These are phyloP conservation scores for Leptopilina drosophilae DNA, from an alignment of 2,888 invertebrate species.

Conservation along the genomic window DNA sequence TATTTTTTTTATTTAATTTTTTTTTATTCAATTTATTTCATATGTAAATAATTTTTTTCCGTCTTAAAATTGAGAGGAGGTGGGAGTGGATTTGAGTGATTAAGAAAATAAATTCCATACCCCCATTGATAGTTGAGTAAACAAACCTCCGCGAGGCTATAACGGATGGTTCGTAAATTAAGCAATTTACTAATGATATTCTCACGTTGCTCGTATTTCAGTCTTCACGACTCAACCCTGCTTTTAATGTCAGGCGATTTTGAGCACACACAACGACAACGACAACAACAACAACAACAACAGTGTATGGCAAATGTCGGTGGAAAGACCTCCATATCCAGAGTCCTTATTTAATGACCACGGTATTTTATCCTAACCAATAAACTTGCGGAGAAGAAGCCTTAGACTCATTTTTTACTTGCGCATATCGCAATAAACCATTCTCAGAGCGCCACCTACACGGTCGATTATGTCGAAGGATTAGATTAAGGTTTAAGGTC, in stretches of 20 bases:
- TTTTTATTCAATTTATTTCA: no score
- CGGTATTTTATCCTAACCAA: conserved; percentile 69
- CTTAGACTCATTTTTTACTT: no score
- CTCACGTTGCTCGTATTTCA: conserved; percentile 75
- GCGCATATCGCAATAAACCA: no score
- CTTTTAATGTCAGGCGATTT: conserved; percentile 70
- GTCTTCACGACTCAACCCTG: conserved; percentile 67
- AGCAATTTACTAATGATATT: conserved; percentile 77
- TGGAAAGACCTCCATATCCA: conserved; percentile 65
- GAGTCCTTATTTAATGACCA: conserved; percentile 65
- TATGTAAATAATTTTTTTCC: no score
- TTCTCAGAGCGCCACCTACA: no score
- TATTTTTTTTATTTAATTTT: no score
- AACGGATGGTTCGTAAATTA: conserved; percentile 72
- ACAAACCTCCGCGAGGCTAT: conserved; percentile 22
- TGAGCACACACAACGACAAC: conserved; percentile 42
- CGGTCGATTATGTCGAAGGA: no score
- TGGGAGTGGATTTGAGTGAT: no score
- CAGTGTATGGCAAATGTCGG: conserved; percentile 57
- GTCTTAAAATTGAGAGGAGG: no score
- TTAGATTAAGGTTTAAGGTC: no score
- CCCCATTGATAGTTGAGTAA: no score
- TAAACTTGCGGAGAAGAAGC: conserved; percentile 50
- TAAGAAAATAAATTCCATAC: no score
- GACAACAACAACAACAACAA: background rate